Evolutionary conservation across 2,888 invertebrate genomes (phyloP).

Genomic region (Gisinianus flammeolus): DNA sequence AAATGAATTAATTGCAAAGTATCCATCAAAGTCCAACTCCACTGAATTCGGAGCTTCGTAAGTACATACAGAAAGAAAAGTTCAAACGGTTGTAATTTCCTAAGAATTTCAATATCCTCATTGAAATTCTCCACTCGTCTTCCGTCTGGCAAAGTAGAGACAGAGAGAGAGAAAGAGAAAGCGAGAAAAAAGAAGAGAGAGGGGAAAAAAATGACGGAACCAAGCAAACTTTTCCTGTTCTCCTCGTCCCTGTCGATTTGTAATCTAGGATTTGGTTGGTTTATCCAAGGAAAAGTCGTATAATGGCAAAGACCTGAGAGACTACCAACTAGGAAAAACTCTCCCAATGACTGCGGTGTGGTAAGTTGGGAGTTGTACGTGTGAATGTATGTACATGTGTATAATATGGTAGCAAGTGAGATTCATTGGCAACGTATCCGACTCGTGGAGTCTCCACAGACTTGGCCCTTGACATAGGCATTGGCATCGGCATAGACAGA

Average conservation of each 20-base stretch:
- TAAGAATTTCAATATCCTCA: too few species aligned
- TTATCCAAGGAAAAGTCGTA: background rate
- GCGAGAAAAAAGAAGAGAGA: background rate
- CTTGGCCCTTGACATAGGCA: too few species aligned
- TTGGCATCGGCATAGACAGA: too few species aligned
- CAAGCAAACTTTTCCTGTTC: slow-evolving; percentile 8
- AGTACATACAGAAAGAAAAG: too few species aligned
- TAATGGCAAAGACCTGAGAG: too few species aligned
- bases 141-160: too few species aligned
- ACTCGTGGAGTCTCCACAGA: too few species aligned
- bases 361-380: background rate
- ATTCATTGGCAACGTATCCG: slow-evolving; percentile 8
- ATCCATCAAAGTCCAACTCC: background rate
- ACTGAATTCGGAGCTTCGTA: too few species aligned
- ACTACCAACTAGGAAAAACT: too few species aligned
- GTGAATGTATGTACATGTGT: background rate
- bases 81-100: too few species aligned
- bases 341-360: background rate
- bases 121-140: too few species aligned
- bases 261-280: slow-evolving; percentile 6
- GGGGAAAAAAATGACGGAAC: slow-evolving; percentile 8
- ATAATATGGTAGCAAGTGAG: background rate
- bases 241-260: slow-evolving; percentile 2
- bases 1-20: background rate
- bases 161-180: background rate